These are phyloP conservation scores for Camelus dromedarius DNA, from an alignment of 2,113 vertebrate genomes.

Conservation along the genomic window DNA sequence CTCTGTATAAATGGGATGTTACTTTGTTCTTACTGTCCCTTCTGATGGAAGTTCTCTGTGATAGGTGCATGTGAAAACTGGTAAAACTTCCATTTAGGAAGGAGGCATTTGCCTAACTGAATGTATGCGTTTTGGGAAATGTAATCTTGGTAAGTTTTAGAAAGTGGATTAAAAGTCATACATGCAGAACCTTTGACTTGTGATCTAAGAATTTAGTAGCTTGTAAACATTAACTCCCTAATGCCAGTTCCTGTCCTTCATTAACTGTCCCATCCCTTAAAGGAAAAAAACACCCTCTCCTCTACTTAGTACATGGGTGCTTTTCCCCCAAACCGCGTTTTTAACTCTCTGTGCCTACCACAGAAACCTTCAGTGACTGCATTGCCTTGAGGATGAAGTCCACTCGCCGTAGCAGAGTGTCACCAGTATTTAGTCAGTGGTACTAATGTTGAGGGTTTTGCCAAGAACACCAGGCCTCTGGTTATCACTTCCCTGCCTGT, in stretches of 20 bases:
- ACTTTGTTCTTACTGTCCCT: not conserved
- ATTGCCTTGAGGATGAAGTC: not conserved
- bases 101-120: not conserved
- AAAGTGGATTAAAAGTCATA: not conserved
- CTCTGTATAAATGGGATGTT: not conserved
- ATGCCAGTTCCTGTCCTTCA: not conserved
- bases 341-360: not conserved
- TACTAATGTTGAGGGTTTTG: not conserved
- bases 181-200: not conserved
- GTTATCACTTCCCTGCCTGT: not conserved
- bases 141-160: not conserved
- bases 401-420: not conserved
- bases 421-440: not conserved
- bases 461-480: not conserved
- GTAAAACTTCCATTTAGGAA: not conserved
- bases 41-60: not conserved
- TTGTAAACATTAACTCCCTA: not conserved
- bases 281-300: not conserved
- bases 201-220: not conserved
- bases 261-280: not conserved
- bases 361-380: not conserved
- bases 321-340: not conserved
- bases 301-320: not conserved
- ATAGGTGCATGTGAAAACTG: not conserved
- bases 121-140: not conserved